Evolutionary conservation across 2,113 vertebrate genomes (phyloP).

Genomic region (Sorex fumeus): DNA sequence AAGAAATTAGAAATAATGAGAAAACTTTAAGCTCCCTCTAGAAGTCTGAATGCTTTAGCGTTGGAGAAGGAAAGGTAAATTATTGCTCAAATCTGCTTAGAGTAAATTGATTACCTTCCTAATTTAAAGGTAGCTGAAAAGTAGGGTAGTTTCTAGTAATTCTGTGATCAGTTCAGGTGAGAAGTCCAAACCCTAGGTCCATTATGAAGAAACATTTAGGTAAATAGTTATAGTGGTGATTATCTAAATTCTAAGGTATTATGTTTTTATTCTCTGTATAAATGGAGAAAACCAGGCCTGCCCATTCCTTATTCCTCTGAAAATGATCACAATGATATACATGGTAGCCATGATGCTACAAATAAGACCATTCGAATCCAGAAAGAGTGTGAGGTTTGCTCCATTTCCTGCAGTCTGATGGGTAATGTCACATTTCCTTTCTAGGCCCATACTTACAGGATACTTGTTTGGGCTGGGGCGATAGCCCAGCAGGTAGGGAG

Average conservation of each 20-base stretch:
- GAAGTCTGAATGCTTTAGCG: not conserved
- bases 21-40: not conserved
- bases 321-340: not conserved
- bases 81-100: not conserved
- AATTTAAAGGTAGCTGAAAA: not conserved
- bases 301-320: not conserved
- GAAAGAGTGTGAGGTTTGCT: not conserved
- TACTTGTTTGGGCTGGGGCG: not conserved
- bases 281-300: not conserved
- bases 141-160: not conserved
- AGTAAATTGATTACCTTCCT: slow-evolving; percentile 8
- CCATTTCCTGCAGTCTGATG: slow-evolving; percentile 5
- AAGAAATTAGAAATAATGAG: not conserved
- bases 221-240: no score
- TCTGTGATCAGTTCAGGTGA: not conserved
- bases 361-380: not conserved
- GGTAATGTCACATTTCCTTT: not conserved
- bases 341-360: not conserved
- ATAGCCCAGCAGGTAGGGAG: no score
- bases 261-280: no score
- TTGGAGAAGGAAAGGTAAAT: not conserved
- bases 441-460: not conserved
- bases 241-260: no score
- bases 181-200: no score
- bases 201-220: no score